Conservation (phyloP, 2,888 invertebrate species). For the Harpagoxenus sublaevis region DNA sequence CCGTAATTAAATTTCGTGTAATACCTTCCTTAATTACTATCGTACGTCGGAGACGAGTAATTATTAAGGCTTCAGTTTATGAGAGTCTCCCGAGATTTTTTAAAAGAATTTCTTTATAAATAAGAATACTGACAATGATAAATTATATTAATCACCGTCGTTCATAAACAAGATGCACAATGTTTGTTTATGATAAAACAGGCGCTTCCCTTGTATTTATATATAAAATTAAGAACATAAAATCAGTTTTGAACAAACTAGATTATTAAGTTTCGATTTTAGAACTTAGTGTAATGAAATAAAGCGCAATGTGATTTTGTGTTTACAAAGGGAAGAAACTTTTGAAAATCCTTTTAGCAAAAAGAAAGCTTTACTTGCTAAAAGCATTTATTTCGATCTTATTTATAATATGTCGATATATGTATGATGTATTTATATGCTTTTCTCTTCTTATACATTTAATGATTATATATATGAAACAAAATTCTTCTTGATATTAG, state of each 20-base stretch:
- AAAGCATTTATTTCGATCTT: background rate
- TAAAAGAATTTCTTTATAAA: background rate
- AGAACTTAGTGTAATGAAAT: background rate
- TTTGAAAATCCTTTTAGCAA: background rate
- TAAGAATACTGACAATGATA: conserved; percentile 15
- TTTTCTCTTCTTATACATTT: background rate
- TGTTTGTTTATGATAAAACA: background rate
- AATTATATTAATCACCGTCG: conserved; percentile 25
- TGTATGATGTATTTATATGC: background rate
- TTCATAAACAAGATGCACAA: background rate
- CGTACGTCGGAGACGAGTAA: conserved; percentile 22
- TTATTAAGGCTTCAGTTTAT: conserved; percentile 29
- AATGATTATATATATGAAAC: background rate
- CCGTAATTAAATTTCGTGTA: conserved; percentile 49
- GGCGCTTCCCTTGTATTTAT: background rate
- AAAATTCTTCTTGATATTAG: background rate
- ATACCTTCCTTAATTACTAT: conserved; percentile 48
- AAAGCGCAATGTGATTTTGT: background rate
- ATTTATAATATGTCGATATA: background rate
- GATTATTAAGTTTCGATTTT: background rate
- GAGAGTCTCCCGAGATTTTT: background rate
- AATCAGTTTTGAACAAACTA: background rate
- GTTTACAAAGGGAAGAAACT: background rate
- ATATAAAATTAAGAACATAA: background rate
- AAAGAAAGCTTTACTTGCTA: background rate